Evolutionary conservation across 1,140 invertebrate genomes (phyloP).

Genomic region (Pseudachorutes palmiensis): DNA sequence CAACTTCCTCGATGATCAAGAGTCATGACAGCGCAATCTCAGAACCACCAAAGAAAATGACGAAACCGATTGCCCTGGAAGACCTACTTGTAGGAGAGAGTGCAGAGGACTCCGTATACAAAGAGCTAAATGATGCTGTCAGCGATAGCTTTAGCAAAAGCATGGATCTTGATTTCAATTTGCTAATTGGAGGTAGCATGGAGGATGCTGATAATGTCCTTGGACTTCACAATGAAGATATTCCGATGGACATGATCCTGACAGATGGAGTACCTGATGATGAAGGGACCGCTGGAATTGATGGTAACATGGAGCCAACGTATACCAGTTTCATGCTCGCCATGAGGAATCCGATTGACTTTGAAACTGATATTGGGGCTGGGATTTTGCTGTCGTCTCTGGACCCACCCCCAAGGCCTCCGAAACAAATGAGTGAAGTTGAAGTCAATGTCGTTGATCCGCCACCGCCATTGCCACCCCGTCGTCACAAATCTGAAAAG

Average conservation of each 20-base stretch:
- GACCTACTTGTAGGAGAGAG: neutral
- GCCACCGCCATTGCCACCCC: neutral
- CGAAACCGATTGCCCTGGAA: neutral
- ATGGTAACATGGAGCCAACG: constrained; percentile 36
- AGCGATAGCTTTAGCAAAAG: constrained; percentile 1
- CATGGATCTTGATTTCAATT: neutral
- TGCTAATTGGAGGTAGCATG: neutral
- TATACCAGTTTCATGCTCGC: constrained; percentile 75
- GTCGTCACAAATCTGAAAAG: neutral
- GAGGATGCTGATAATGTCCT: neutral
- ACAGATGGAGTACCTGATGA: neutral
- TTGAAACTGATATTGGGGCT: neutral
- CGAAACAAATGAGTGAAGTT: constrained; percentile 42
- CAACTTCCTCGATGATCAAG: neutral
- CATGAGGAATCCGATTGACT: constrained; percentile 71
- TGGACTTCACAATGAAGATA: neutral
- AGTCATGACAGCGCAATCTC: constrained; percentile 6
- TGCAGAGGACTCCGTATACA: neutral
- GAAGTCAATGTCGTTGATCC: neutral
- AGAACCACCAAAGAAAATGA: constrained; percentile 1
- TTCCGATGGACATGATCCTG: neutral
- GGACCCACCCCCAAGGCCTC: constrained; percentile 28
- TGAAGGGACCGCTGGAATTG: constrained; percentile 48
- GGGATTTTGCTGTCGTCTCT: neutral
- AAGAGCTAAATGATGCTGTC: neutral